These are phyloP conservation scores for Seladonia tumulorum DNA, from an alignment of 2,888 invertebrate species.

Conservation along the genomic window DNA sequence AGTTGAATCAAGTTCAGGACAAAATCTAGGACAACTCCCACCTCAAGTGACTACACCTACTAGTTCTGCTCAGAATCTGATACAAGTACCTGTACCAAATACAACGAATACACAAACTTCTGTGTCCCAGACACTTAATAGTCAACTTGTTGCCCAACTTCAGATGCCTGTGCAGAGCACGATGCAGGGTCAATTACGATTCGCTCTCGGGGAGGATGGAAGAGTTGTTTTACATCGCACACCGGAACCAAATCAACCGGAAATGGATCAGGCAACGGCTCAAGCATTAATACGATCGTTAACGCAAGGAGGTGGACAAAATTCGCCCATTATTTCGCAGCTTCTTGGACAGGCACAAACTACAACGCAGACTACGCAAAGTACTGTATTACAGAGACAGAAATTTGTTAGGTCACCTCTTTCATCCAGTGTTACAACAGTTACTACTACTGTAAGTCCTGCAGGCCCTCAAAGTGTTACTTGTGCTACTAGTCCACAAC, in stretches of 20 bases:
- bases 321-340: conserved; percentile 82
- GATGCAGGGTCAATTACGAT: conserved; percentile 86
- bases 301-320: conserved; percentile 81
- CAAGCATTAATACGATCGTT: conserved; percentile 81
- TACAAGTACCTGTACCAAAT: conserved; percentile 78
- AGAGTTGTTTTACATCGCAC: conserved; percentile 88
- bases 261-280: conserved; percentile 82
- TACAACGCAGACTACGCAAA: conserved; percentile 69
- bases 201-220: conserved; percentile 89
- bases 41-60: conserved; percentile 63
- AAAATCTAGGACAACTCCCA: conserved; percentile 66
- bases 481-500: conserved; percentile 76
- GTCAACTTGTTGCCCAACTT: conserved; percentile 85
- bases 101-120: conserved; percentile 75
- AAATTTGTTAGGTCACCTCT: conserved; percentile 77
- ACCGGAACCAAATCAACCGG: conserved; percentile 84
- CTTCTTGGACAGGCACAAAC: conserved; percentile 79
- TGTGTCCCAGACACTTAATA: conserved; percentile 74
- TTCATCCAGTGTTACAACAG: conserved; percentile 58
- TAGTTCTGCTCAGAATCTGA: conserved; percentile 71
- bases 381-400: conserved; percentile 65
- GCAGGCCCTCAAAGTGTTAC: conserved; percentile 71
- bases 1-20: conserved; percentile 72
- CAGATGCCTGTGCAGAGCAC: conserved; percentile 84
- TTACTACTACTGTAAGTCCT: conserved; percentile 69